phyloP scores from a whole-genome alignment of 2,888 invertebrate species.

The Malachius bipustulatus region DNA sequence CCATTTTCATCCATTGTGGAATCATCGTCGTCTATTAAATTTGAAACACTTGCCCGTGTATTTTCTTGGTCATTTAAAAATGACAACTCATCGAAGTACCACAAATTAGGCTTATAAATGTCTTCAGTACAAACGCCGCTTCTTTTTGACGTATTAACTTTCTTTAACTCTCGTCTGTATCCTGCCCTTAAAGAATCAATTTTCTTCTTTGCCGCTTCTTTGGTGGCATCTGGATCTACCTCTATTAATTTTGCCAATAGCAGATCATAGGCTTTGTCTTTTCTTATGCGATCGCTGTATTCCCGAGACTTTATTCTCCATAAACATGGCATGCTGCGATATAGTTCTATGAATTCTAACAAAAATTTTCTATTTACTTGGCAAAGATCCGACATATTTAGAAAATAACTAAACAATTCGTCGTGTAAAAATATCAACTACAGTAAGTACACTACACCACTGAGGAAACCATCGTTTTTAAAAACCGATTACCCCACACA shows the following conservation, averaged over 20 bases:
- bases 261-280: slow-evolving; percentile 11
- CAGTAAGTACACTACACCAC: too few relatives aligned
- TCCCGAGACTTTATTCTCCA: slow-evolving; percentile 5
- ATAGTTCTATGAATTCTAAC: slow-evolving; percentile 5
- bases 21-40: not conserved
- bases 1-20: not conserved
- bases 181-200: slow-evolving; percentile 12
- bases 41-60: not conserved
- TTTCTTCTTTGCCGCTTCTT: slow-evolving; percentile 13
- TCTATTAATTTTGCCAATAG: slow-evolving; percentile 12
- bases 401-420: too few relatives aligned
- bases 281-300: slow-evolving; percentile 4
- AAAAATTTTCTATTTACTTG: slow-evolving; percentile 1
- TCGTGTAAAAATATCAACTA: too few relatives aligned
- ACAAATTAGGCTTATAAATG: slow-evolving; percentile 10
- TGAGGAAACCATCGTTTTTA: too few relatives aligned
- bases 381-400: slow-evolving; percentile 1
- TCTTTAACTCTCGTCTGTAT: slow-evolving; percentile 13
- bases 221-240: too few relatives aligned
- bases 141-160: slow-evolving; percentile 11
- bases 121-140: slow-evolving; percentile 11
- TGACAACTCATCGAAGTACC: slow-evolving; percentile 11
- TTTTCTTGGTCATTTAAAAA: slow-evolving; percentile 9
- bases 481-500: too few relatives aligned
- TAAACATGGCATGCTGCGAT: slow-evolving; percentile 5